A percentile compares a stretch with the other conserved stretches of the same genome.
These are phyloP conservation scores for Dryadula phaetusa DNA, from an alignment of 2,888 invertebrate species.

Conservation along the genomic window DNA sequence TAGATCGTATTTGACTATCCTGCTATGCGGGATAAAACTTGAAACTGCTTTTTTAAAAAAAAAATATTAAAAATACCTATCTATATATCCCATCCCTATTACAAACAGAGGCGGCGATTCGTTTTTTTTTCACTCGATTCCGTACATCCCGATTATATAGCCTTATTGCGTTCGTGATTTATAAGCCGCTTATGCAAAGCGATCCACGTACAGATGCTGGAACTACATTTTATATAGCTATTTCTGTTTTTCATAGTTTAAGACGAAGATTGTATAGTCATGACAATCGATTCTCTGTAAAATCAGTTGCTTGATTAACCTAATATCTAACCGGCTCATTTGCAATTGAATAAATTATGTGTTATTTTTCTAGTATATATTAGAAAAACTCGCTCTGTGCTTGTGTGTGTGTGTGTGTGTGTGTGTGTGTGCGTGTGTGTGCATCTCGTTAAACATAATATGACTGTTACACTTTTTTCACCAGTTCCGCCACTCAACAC, in stretches of 20 bases:
- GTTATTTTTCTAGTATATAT: too few species aligned
- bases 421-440: too few species aligned
- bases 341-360: too few species aligned
- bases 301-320: too few species aligned
- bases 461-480: too few species aligned
- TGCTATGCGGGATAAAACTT: neutral
- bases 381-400: too few species aligned
- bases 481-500: too few species aligned
- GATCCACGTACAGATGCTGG: conserved; percentile 9
- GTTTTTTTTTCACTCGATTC: conserved; percentile 68
- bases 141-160: conserved; percentile 46
- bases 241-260: neutral
- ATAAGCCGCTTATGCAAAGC: conserved; percentile 48
- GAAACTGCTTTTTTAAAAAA: neutral
- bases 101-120: conserved; percentile 64
- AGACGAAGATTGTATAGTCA: neutral
- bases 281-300: too few species aligned
- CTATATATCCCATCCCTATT: conserved; percentile 49
- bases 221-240: neutral
- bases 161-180: conserved; percentile 60
- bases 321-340: too few species aligned
- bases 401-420: too few species aligned
- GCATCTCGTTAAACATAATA: too few species aligned
- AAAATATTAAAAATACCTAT: conserved; percentile 19
- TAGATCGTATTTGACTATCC: too few species aligned